phyloP scores from a whole-genome alignment of 2,888 invertebrate genomes.

The Galerucella pusilla region DNA sequence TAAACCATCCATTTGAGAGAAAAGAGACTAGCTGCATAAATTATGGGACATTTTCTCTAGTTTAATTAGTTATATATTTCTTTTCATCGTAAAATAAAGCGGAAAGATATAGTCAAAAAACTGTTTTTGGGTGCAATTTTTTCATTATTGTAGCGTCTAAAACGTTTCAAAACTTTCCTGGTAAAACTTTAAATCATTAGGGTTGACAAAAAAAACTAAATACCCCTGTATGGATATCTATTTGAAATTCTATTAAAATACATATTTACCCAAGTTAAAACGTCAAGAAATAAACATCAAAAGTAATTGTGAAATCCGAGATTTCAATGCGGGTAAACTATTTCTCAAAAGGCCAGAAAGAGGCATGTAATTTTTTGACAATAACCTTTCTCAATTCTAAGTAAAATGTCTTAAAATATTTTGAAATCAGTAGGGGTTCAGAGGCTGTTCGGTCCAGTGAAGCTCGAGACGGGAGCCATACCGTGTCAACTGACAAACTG shows the following conservation, averaged over 20 bases:
- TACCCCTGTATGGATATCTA: constrained; percentile 1
- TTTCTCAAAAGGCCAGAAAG: constrained; percentile 34
- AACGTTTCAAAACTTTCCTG: too few species aligned
- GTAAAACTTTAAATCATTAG: too few species aligned
- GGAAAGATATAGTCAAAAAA: too few species aligned
- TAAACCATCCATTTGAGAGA: too few species aligned
- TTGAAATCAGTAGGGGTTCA: constrained; percentile 30
- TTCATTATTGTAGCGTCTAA: too few species aligned
- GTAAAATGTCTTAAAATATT: constrained; percentile 37
- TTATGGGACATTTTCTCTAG: too few species aligned
- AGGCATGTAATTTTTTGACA: constrained; percentile 38
- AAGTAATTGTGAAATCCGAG: constrained; percentile 26
- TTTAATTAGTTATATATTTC: too few species aligned
- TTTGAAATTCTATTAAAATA: constrained; percentile 26
- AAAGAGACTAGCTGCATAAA: too few species aligned
- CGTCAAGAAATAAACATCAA: constrained; percentile 20
- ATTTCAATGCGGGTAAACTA: constrained; percentile 35
- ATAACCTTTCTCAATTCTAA: constrained; percentile 30
- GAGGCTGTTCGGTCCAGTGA: constrained; percentile 23
- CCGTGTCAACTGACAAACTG: constrained; percentile 14
- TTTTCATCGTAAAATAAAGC: too few species aligned
- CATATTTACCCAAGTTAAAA: constrained; percentile 13
- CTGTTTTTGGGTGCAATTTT: too few species aligned
- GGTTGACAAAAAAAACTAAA: neutral
- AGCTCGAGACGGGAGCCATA: constrained; percentile 7